Conservation (phyloP, 2,797 vertebrate genomes). For the Alexandromys oeconomus region DNA sequence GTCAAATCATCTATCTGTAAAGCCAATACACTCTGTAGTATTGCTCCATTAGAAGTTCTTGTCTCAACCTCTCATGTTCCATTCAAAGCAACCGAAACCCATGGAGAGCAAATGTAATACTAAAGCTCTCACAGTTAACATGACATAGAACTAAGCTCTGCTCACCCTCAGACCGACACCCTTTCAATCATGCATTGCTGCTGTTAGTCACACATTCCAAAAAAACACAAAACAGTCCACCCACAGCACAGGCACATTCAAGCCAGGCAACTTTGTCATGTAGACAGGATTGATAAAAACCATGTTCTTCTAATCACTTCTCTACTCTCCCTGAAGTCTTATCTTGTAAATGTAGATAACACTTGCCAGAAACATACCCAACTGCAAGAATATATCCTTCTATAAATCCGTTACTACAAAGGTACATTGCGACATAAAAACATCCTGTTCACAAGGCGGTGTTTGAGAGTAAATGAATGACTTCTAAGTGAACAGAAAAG, state of each 20-base stretch:
- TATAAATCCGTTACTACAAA: neutral
- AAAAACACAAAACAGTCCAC: neutral
- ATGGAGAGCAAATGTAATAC: neutral
- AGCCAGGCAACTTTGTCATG: neutral
- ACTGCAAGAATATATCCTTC: neutral
- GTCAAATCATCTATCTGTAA: neutral
- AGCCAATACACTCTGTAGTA: neutral
- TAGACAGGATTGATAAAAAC: neutral
- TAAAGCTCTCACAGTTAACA: neutral
- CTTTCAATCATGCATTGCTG: neutral
- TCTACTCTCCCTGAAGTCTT: neutral
- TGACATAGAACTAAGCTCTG: neutral
- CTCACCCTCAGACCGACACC: neutral
- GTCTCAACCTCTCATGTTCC: slow-evolving; percentile 24
- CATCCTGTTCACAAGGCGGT: neutral
- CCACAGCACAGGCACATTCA: neutral
- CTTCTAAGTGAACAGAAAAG: neutral
- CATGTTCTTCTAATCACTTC: neutral
- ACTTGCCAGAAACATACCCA: neutral
- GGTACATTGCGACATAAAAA: neutral
- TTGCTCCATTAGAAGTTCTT: neutral
- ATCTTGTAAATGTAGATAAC: neutral
- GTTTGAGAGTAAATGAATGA: neutral
- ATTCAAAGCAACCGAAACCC: neutral
- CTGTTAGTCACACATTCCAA: neutral